Base-by-base conservation (phyloP, 2,888 invertebrate genomes). In the Lasioglossum malachurum region DNA sequence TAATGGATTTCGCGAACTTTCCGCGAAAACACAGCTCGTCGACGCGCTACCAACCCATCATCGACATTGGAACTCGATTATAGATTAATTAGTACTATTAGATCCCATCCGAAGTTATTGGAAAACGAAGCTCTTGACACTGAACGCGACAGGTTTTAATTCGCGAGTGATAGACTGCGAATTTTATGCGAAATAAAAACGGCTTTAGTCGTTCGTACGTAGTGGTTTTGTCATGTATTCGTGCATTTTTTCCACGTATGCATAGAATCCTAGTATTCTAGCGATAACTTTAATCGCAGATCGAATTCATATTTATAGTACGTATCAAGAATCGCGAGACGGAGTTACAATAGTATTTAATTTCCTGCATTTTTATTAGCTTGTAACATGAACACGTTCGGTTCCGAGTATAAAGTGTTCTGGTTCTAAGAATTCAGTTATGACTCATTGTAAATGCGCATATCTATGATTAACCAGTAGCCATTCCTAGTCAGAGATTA, bases 1-100 rank as follows among this genome's bases (percentile, higher is more conserved):
- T 76, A 88, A 86, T 60, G 49, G 86, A 82, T 78, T 78, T 82
- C 81, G 72, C 74, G 76, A 53, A 49, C 27, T 60, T 60, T 60
- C 27, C 60, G 60, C 27, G 60, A 27, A 14, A 23, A n/a, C 60
- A 53, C 3, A 10, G 53, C 23, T 53, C 53, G 8, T 8, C 53
- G 23, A 23, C 53, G 23, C 23, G 53, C 53, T 8, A 53, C 23
- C 53, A 53, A 23, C 23, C 23, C 23, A 10, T 53, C 23, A 3
- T 53, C 53, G 53, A 53, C 53, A 53, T n/a, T 53, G 23, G 19
- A n/a, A 53, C 53, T n/a, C 53, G 53, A 53, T 53, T 53, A 53
- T 3, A 53, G 53, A 53, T 53, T 53, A 53, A 53, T 53, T 53
- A 53, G 53, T 53, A 53, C 23, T 53, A 53, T 53, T 53, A 53